A percentile compares a stretch with the other conserved stretches of the same genome.
Evolutionary conservation across 2,888 invertebrate genomes (phyloP).

Genomic region (Terebella lapidaria): DNA sequence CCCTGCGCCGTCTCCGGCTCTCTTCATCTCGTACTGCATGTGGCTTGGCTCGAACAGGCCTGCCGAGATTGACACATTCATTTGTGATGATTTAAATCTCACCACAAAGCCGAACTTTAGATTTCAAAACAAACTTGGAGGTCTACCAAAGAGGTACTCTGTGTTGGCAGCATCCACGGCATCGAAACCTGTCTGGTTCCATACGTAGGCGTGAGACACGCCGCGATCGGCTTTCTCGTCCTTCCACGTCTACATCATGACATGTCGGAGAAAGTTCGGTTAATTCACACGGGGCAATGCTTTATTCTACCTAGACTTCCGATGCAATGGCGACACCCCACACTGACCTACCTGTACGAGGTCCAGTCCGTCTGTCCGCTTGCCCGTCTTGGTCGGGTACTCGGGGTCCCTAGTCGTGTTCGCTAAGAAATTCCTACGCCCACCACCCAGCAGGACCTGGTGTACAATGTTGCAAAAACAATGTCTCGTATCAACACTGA

Average conservation of each 20-base stretch:
- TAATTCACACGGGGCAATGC: too few relatives aligned
- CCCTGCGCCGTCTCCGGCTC: slow-evolving; percentile 37
- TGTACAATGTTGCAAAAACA: too few relatives aligned
- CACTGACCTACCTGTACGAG: neutral
- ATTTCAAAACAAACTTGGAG: too few relatives aligned
- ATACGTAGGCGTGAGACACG: neutral
- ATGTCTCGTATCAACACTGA: too few relatives aligned
- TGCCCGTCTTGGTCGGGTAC: neutral
- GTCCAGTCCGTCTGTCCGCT: neutral
- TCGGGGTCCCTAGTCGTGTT: slow-evolving; percentile 3
- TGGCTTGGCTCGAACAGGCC: slow-evolving; percentile 57
- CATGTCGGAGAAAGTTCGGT: neutral
- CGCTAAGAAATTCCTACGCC: slow-evolving; percentile 18
- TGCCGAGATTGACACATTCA: too few relatives aligned
- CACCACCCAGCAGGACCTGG: slow-evolving; percentile 25
- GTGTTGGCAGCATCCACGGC: slow-evolving; percentile 8
- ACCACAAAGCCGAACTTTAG: too few relatives aligned
- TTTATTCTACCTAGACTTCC: too few relatives aligned
- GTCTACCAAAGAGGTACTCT: slow-evolving; percentile 20
- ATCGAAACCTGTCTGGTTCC: slow-evolving; percentile 6
- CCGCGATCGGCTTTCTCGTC: neutral
- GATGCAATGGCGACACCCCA: too few relatives aligned
- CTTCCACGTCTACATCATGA: neutral
- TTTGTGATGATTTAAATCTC: too few relatives aligned
- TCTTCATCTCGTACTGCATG: slow-evolving; percentile 63